Evolutionary conservation across 2,797 vertebrate genomes (phyloP).

Genomic region (Phrynocephalus guinanensis): DNA sequence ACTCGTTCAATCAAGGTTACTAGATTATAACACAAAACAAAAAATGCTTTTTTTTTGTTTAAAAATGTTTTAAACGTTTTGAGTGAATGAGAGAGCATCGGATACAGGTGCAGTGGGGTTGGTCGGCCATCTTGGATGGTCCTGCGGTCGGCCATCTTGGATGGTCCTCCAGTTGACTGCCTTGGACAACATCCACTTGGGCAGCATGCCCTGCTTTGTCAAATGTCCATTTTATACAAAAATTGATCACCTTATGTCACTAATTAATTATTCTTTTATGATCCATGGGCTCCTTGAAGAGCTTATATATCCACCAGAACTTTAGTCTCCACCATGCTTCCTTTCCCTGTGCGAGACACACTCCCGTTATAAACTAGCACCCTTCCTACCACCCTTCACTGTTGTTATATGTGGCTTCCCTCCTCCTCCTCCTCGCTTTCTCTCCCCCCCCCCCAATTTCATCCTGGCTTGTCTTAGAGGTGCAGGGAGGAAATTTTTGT

Average conservation of each 20-base stretch:
- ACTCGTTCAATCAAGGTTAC: slow-evolving; percentile 99
- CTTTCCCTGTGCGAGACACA: slow-evolving; percentile 66
- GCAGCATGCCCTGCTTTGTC: slow-evolving; percentile 81
- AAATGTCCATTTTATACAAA: slow-evolving; percentile 31
- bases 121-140: slow-evolving; percentile 70
- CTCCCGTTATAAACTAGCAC: slow-evolving; percentile 49
- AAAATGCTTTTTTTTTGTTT: slow-evolving; percentile 39
- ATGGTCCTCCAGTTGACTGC: slow-evolving; percentile 72
- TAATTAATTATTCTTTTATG: slow-evolving; percentile 53
- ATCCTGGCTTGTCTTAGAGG: slow-evolving; percentile 79
- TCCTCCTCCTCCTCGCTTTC: not conserved
- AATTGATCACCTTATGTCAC: slow-evolving; percentile 72
- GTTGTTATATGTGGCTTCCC: slow-evolving; percentile 52
- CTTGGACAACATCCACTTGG: slow-evolving; percentile 69
- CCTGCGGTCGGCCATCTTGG: slow-evolving; percentile 60
- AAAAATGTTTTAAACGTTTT: not conserved
- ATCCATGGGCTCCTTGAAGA: slow-evolving; percentile 79
- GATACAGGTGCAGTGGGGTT: slow-evolving; percentile 8
- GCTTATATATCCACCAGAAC: slow-evolving; percentile 68
- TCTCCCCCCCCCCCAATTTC: slow-evolving; percentile 64
- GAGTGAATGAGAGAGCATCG: slow-evolving; percentile 42
- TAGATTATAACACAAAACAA: slow-evolving; percentile 80
- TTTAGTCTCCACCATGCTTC: slow-evolving; percentile 71
- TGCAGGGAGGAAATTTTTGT: slow-evolving; percentile 83
- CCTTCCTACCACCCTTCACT: slow-evolving; percentile 20